Conservation (phyloP, 2,888 invertebrate species). For the Mycalesis mineus region DNA sequence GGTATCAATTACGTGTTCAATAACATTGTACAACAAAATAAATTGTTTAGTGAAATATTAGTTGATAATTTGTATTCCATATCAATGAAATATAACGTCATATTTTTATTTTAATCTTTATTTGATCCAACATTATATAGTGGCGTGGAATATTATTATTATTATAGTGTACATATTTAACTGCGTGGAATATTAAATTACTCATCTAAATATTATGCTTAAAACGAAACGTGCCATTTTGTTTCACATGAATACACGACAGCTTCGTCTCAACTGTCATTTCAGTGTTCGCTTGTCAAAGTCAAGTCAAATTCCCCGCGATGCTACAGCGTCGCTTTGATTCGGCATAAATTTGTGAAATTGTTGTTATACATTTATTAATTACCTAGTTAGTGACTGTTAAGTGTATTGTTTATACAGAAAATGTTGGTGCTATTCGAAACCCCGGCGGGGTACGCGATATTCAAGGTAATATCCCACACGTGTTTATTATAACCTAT, state of each 20-base stretch:
- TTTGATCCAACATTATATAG: too few species aligned
- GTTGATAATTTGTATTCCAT: too few species aligned
- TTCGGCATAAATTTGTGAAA: conserved; percentile 16
- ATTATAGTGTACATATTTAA: too few species aligned
- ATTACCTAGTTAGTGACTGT: conserved; percentile 11
- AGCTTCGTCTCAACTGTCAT: not conserved
- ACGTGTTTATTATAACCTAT: conserved; percentile 64
- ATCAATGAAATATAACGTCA: too few species aligned
- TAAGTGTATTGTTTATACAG: conserved; percentile 5
- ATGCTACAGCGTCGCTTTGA: conserved; percentile 37
- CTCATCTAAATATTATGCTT: too few species aligned
- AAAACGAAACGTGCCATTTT: not conserved
- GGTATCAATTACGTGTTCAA: too few species aligned
- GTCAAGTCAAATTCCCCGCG: conserved; percentile 25
- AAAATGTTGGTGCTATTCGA: conserved; percentile 94
- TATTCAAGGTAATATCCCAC: conserved; percentile 88
- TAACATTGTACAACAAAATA: too few species aligned
- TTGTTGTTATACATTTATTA: conserved; percentile 27
- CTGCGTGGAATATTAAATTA: too few species aligned
- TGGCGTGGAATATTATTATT: too few species aligned
- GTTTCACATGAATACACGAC: too few species aligned
- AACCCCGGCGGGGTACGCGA: conserved; percentile 94
- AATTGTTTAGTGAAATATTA: too few species aligned
- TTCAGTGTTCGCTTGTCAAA: conserved; percentile 12
- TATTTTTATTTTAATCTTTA: too few species aligned